Evolutionary conservation across 1,140 invertebrate genomes (phyloP).

Genomic region (Ceratina australensis): DNA sequence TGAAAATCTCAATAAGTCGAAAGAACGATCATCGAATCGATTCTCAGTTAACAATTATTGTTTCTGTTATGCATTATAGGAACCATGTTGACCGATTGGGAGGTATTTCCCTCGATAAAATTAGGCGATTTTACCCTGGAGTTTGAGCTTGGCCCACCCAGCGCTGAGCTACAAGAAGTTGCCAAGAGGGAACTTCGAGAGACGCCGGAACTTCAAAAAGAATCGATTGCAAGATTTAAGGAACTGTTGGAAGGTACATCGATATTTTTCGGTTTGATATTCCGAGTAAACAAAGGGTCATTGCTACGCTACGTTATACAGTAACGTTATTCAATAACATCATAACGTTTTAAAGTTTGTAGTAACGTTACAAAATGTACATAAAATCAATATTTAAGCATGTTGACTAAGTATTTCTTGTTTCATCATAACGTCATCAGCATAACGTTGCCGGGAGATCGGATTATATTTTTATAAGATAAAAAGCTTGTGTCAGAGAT

Average conservation of each 20-base stretch:
- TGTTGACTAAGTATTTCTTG: no score
- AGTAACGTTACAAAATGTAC: no score
- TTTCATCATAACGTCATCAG: no score
- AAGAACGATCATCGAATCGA: not conserved
- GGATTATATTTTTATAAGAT: no score
- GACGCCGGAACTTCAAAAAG: conserved; percentile 83
- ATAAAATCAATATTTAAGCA: no score
- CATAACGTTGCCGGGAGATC: no score
- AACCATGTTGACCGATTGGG: conserved; percentile 85
- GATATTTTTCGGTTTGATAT: not conserved
- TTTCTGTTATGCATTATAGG: conserved; percentile 74
- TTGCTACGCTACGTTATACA: not conserved
- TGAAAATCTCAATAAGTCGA: no score
- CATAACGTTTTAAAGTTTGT: no score
- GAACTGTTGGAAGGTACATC: conserved; percentile 84
- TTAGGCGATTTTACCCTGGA: conserved; percentile 84
- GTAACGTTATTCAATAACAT: no score
- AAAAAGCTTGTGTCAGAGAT: no score
- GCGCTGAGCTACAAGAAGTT: conserved; percentile 83
- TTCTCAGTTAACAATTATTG: not conserved
- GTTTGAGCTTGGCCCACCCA: conserved; percentile 84
- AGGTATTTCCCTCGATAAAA: conserved; percentile 83
- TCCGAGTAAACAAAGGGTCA: no score
- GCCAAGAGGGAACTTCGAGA: conserved; percentile 87
- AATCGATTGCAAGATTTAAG: conserved; percentile 83